Percentiles rank a stretch among this genome's conserved stretches.
Conservation (phyloP, 2,888 invertebrate species). For the Drosophila peninsularis region DNA sequence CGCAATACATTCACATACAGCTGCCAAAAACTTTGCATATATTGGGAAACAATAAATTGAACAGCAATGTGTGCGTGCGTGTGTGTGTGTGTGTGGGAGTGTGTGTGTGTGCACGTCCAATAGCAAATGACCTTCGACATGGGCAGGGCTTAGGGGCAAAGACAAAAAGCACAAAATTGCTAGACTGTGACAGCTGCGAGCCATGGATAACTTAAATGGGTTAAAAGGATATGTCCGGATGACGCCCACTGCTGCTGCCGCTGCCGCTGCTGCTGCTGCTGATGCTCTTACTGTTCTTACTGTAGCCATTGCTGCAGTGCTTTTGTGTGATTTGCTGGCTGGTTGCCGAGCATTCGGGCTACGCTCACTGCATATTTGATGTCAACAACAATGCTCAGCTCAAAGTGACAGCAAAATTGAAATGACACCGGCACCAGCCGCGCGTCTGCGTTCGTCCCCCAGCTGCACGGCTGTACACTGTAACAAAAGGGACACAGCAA, state of each 20-base stretch:
- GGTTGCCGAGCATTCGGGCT: slow-evolving; percentile 39
- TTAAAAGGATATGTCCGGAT: slow-evolving; percentile 70
- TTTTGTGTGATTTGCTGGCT: slow-evolving; percentile 61
- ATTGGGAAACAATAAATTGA: slow-evolving; percentile 79
- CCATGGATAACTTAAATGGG: slow-evolving; percentile 79
- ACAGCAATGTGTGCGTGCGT: slow-evolving; percentile 49
- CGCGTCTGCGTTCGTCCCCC: neutral
- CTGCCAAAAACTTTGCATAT: slow-evolving; percentile 71
- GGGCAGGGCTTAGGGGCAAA: slow-evolving; percentile 35
- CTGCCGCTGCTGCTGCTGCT: slow-evolving; percentile 21
- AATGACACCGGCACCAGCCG: slow-evolving; percentile 38
- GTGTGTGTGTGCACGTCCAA: slow-evolving; percentile 48
- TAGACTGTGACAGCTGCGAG: slow-evolving; percentile 80
- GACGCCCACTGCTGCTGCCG: slow-evolving; percentile 20
- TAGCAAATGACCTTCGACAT: slow-evolving; percentile 69
- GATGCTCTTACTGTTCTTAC: slow-evolving; percentile 18
- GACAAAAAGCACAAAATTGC: slow-evolving; percentile 75
- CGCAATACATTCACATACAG: slow-evolving; percentile 58
- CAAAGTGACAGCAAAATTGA: slow-evolving; percentile 56
- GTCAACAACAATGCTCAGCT: slow-evolving; percentile 58
- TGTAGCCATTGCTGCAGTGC: slow-evolving; percentile 44
- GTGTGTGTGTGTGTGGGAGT: slow-evolving; percentile 12
- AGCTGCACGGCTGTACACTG: neutral
- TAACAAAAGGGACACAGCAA: slow-evolving; percentile 14
- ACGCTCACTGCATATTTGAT: slow-evolving; percentile 58